Percentiles rank a stretch among this genome's conserved stretches.
phyloP scores from a whole-genome alignment of 2,797 vertebrate species.

The Valencia hispanica region DNA sequence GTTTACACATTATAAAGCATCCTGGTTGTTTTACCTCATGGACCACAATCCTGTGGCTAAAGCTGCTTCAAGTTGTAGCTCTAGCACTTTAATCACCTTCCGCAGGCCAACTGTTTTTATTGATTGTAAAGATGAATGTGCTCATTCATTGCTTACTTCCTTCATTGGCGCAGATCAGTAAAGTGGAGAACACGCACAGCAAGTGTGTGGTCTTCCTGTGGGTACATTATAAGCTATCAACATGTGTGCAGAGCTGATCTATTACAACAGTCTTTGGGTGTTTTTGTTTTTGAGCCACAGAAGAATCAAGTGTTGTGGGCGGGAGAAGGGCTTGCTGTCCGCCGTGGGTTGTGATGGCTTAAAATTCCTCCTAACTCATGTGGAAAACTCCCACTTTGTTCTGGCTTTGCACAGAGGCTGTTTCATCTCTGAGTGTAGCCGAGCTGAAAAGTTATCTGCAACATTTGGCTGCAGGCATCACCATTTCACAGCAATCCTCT shows the following conservation, averaged over 20 bases:
- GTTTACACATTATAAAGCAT: neutral
- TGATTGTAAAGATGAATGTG: slow-evolving; percentile 53
- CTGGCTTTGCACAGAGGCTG: slow-evolving; percentile 36
- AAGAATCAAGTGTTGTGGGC: slow-evolving; percentile 29
- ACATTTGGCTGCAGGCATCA: slow-evolving; percentile 36
- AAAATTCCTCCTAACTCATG: slow-evolving; percentile 63
- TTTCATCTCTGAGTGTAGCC: slow-evolving; percentile 44
- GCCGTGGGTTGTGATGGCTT: slow-evolving; percentile 38
- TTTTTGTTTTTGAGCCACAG: slow-evolving; percentile 14
- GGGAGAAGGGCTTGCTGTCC: slow-evolving; percentile 25
- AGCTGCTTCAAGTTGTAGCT: neutral
- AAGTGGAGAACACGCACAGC: slow-evolving; percentile 1
- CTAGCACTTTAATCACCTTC: slow-evolving; percentile 9
- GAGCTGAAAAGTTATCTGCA: slow-evolving; percentile 40
- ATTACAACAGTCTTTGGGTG: slow-evolving; percentile 6
- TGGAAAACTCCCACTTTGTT: slow-evolving; percentile 70
- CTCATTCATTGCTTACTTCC: slow-evolving; percentile 21
- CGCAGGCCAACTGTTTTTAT: slow-evolving; percentile 47
- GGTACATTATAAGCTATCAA: slow-evolving; percentile 2
- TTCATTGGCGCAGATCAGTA: slow-evolving; percentile 46
- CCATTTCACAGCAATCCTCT: slow-evolving; percentile 39
- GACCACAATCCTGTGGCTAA: neutral
- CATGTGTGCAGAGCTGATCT: neutral
- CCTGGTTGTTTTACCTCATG: neutral
- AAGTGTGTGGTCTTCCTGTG: slow-evolving; percentile 2